Base-by-base conservation (phyloP, 2,888 invertebrate genomes). In the Podotricha telesiphe region DNA sequence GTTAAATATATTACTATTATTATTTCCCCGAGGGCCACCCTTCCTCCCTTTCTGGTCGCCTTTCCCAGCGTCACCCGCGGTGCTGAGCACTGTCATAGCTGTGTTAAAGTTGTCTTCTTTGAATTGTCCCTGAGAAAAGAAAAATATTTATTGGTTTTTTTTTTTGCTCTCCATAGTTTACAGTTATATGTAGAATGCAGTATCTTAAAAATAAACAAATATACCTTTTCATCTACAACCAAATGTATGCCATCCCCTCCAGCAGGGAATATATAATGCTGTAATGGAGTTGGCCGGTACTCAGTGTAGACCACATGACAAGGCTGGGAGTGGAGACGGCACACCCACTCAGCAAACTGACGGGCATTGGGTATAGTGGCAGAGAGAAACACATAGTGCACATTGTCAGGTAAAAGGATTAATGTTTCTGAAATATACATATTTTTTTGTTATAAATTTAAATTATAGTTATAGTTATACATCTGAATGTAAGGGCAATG, bases 251-350 rank as follows among this genome's bases (percentile, higher is more conserved):
- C 97, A 86, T 98, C 98, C 0, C 99, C 99, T 1, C 99, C 99
- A 19, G 97, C 96, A 0, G 99, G 99, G 89, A 98, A 99, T 72
- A 99, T 96, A 84, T 99, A 99, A 92, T 99, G 99, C 86, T 99
- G 99, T 70, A 99, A 93, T 0, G 99, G 99, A 0, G 99, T 99
- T 1, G 99, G 99, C 48, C 99, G 93, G 86, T 96, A 99, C 86
- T 99, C 99, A 0, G 99, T 99, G 88, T 99, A 99, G 42, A 99
- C 98, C 47, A 99, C 99, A 86, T 99, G 99, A 81, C 99, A 99
- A 0, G 99, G 99, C 91, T 99, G 97, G 71, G 97, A 96, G 88
- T 99, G 99, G 51, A 99, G 94, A 83, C 98, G 96, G 65, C 97
- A 95, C n/a, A 98, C 97, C 98, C 98, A 98, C 87, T 98, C 97